Base-by-base conservation (phyloP, 1,140 invertebrate genomes). In the Trichomalopsis sarcophagae region DNA sequence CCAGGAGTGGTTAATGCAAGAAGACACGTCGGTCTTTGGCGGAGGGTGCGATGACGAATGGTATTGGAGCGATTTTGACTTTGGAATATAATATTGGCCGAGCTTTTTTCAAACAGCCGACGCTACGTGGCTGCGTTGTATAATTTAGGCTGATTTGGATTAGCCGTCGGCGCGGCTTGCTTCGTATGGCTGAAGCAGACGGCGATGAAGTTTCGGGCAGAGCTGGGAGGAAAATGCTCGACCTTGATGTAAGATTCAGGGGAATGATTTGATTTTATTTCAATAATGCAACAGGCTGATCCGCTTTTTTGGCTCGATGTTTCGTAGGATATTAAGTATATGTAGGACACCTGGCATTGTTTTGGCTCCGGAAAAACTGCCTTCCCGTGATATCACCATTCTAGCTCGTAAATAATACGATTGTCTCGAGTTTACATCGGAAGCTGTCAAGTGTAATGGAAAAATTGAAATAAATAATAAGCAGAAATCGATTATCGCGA, bases 1-100 rank as follows among this genome's bases (percentile, higher is more conserved):
- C 77, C 44, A 66, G 55, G 73, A 73, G 44, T 81, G 79, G 81
- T 80, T 69, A 85, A 76, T 44, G 71, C 36, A 50, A 17, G 80
- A 73, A 50, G 30, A 2, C n/a, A 30, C 74, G 74, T 50, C n/a
- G 7, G 55, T 62, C 55, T 62, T 62, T 62, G 21, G 6, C 2
- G 21, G 21, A n/a, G 55, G 55, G 17, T 62, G 55, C 55, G 55
- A 62, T 62, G 47, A 50, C 14, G 11, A 50, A 50, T 17, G 47
- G 40, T 44, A 44, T 44, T 44, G 40, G 40, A 10, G 40, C 40
- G 40, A 44, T 44, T 44, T 44, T 44, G 40, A 7, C 5, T 10
- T 44, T 9, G 0, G 40, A 44, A 44, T 44, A 44, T 44, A 44
- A 44, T 44, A 44, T 44, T 44, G 33, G 33, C 1, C 9, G 5